Evolutionary conservation across 2,113 vertebrate species (phyloP).

Genomic region (Sebastes fasciatus): DNA sequence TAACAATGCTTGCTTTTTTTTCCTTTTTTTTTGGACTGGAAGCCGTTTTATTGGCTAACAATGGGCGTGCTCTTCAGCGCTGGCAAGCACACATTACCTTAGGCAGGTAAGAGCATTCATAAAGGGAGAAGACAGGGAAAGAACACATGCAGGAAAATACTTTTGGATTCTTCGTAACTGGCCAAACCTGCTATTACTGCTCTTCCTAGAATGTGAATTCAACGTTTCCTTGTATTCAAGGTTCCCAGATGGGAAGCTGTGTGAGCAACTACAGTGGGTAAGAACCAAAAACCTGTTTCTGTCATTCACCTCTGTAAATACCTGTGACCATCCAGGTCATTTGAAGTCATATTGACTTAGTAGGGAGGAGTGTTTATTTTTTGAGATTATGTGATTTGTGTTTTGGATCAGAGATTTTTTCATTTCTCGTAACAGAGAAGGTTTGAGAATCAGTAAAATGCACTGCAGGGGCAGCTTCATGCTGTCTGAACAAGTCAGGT

Average conservation of each 20-base stretch:
- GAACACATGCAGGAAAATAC: slow-evolving; percentile 19
- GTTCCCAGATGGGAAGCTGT: slow-evolving; percentile 91
- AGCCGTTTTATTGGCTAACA: slow-evolving; percentile 66
- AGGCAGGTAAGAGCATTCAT: slow-evolving; percentile 81
- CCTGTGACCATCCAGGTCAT: slow-evolving; percentile 19
- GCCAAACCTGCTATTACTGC: background rate
- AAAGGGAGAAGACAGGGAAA: slow-evolving; percentile 31
- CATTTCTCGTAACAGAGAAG: background rate
- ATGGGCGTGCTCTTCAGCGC: slow-evolving; percentile 65
- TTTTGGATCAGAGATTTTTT: slow-evolving; percentile 30
- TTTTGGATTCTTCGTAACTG: background rate
- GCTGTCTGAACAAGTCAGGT: slow-evolving; percentile 76
- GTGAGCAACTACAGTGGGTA: slow-evolving; percentile 93
- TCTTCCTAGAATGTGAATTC: slow-evolving; percentile 80
- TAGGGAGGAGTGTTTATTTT: background rate
- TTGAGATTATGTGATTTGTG: background rate
- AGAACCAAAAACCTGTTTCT: slow-evolving; percentile 64
- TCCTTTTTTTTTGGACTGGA: slow-evolving; percentile 11
- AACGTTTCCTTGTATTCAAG: slow-evolving; percentile 24
- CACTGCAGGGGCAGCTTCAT: slow-evolving; percentile 7
- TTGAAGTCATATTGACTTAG: slow-evolving; percentile 38
- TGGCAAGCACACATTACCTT: slow-evolving; percentile 80
- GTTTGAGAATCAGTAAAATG: slow-evolving; percentile 19
- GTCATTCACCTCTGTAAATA: slow-evolving; percentile 17
- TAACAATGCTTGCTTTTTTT: slow-evolving; percentile 55